Percentiles rank a stretch among this genome's conserved stretches.
These are phyloP conservation scores for Syrphus vitripennis DNA, from an alignment of 2,888 invertebrate genomes.

Conservation along the genomic window DNA sequence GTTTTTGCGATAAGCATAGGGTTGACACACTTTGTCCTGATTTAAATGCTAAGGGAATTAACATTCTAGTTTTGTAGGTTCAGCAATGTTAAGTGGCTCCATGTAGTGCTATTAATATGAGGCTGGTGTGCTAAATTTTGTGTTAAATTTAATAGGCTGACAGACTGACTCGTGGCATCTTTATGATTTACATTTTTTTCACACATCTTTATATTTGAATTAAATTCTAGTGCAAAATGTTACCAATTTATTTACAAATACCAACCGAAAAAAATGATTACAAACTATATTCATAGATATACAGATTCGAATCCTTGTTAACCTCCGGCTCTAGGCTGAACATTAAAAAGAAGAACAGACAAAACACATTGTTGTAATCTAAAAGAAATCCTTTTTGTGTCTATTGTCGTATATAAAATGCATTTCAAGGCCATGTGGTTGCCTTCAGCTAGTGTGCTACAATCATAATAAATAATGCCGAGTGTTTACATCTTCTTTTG, in stretches of 20 bases:
- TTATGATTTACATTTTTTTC: neutral
- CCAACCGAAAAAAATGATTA: too few species aligned
- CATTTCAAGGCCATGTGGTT: neutral
- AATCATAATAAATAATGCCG: neutral
- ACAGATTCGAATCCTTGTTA: neutral
- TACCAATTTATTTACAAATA: too few species aligned
- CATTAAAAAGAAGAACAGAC: neutral
- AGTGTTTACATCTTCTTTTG: neutral
- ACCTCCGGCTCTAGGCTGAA: neutral
- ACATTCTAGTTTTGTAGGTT: neutral
- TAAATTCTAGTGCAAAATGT: too few species aligned
- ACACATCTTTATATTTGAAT: too few species aligned
- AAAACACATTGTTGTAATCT: neutral
- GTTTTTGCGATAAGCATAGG: neutral
- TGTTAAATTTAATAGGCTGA: neutral
- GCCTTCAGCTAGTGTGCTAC: neutral
- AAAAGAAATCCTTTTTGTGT: neutral
- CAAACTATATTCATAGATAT: neutral
- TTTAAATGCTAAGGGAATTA: neutral
- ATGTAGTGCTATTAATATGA: neutral
- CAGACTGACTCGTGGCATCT: neutral
- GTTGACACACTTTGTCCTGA: conserved; percentile 2
- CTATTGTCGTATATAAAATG: neutral
- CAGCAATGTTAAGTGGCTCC: neutral
- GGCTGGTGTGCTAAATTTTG: neutral